Percentiles rank a stretch among this genome's conserved stretches.
Conservation (phyloP, 2,888 invertebrate genomes). For the Odontomyia ornata region DNA sequence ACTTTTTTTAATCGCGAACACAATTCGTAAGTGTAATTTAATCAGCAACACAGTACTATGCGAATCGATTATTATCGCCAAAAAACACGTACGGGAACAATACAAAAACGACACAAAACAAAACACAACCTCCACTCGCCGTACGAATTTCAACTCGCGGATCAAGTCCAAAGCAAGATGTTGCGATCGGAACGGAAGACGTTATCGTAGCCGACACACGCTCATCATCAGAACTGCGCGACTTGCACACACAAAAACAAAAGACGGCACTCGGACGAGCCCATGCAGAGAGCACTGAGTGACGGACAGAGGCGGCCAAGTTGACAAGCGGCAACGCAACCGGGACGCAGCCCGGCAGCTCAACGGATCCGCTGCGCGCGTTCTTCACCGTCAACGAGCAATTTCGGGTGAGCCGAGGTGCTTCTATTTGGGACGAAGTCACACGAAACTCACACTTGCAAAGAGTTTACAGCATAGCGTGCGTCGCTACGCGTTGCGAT, state of each 20-base stretch:
- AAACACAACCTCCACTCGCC: constrained; percentile 23
- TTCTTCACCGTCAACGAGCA: not conserved
- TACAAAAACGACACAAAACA: constrained; percentile 28
- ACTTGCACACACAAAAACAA: constrained; percentile 1
- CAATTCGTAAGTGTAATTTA: not conserved
- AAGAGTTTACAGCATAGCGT: not conserved
- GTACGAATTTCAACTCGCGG: constrained; percentile 25
- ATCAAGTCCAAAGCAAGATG: not conserved
- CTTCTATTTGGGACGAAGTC: not conserved
- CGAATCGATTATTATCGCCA: constrained; percentile 18
- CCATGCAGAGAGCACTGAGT: not conserved
- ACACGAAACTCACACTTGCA: not conserved
- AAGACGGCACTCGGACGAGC: not conserved
- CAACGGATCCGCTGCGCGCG: not conserved
- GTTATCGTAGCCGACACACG: constrained; percentile 1
- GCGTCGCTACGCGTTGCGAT: not conserved
- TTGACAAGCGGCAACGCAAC: not conserved
- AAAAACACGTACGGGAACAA: constrained; percentile 28
- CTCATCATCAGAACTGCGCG: not conserved
- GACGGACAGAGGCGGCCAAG: not conserved
- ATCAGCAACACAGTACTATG: constrained; percentile 2
- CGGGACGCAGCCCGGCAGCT: not conserved
- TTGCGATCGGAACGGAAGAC: constrained; percentile 37
- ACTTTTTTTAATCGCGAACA: not conserved
- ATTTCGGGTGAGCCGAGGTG: not conserved